Base-by-base conservation (phyloP, 2,797 vertebrate species). In the Darevskia mixta region DNA sequence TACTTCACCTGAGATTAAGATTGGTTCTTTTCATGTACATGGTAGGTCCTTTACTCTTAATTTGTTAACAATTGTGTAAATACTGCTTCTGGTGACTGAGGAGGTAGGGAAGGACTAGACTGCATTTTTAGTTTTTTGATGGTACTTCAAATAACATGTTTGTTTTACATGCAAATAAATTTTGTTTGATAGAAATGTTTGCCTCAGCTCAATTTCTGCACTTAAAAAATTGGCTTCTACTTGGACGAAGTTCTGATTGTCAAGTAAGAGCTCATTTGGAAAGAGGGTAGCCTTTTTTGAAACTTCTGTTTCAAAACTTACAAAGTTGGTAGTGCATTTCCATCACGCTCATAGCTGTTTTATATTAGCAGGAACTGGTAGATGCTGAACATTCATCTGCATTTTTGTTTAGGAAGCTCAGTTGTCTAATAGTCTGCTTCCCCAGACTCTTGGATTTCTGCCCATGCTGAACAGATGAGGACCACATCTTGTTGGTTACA, bases 91-190 rank as follows among this genome's bases (percentile, higher is more conserved):
- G 92, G 89, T 92, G 87, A 88, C 90, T 92, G 86, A 87, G 92
- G 93, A 89, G 92, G 92, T 93, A 93, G 89, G 10, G 38, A 27
- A 58, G 69, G 49, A 75, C 4, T 72, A 32, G 80, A 85, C 73
- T 87, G 38, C 45, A 13, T 45, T 89, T 86, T 83, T 94, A 92
- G 93, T 76, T 79, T 83, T 86, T 55, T 72, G 20, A 90, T 35
- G 32, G 88, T 93, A 93, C 83, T 38, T 94, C 90, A 94, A 92
- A 94, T 66, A 92, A 91, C 77, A 1, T 72, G 93, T 95, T 96
- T 94, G 93, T 96, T 89, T 97, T 96, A 94, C 95, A 75, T 18
- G 86, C 89, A 58, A 97, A 97, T 97, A 96, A 97, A 97, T 77
- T 64, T 89, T 90, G 87, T 96, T 96, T 96, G 95, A 92, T 96